Conservation (phyloP, 1,140 invertebrate genomes). For the Drosophila miranda region DNA sequence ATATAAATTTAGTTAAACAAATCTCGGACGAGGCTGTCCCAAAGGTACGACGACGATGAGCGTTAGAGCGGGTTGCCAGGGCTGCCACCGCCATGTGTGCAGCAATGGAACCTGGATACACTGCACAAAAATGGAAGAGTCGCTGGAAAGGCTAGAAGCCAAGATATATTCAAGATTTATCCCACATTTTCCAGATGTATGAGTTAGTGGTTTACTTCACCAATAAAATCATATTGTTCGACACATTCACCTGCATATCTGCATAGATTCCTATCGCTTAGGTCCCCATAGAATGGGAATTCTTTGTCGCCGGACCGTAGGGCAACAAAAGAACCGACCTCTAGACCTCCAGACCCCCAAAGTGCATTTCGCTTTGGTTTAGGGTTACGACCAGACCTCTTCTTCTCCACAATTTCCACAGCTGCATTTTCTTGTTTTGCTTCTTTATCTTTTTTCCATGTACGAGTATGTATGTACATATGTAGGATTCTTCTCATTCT, state of each 20-base stretch:
- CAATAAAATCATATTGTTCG: too few species aligned
- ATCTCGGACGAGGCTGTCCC: conserved; percentile 60
- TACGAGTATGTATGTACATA: neutral
- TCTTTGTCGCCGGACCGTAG: conserved; percentile 5
- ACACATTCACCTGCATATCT: too few species aligned
- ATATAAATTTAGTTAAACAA: conserved; percentile 71
- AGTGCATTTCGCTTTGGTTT: conserved; percentile 49
- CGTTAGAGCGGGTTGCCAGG: conserved; percentile 9
- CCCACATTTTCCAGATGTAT: too few species aligned
- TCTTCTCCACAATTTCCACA: conserved; percentile 8
- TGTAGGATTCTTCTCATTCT: conserved; percentile 18
- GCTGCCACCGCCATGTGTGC: conserved; percentile 21
- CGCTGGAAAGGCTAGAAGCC: neutral
- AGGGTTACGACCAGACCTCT: conserved; percentile 7
- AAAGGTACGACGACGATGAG: conserved; percentile 36
- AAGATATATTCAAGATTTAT: too few species aligned
- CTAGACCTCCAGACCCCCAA: conserved; percentile 37
- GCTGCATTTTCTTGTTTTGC: conserved; percentile 7
- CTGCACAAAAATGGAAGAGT: neutral
- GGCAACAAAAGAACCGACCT: conserved; percentile 23
- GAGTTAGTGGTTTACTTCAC: too few species aligned
- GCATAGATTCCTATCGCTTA: too few species aligned
- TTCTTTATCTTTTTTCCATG: conserved; percentile 33
- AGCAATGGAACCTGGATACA: conserved; percentile 5
- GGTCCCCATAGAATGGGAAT: neutral